Base-by-base conservation (phyloP, 2,113 vertebrate genomes). In the Oxyruncus cristatus region DNA sequence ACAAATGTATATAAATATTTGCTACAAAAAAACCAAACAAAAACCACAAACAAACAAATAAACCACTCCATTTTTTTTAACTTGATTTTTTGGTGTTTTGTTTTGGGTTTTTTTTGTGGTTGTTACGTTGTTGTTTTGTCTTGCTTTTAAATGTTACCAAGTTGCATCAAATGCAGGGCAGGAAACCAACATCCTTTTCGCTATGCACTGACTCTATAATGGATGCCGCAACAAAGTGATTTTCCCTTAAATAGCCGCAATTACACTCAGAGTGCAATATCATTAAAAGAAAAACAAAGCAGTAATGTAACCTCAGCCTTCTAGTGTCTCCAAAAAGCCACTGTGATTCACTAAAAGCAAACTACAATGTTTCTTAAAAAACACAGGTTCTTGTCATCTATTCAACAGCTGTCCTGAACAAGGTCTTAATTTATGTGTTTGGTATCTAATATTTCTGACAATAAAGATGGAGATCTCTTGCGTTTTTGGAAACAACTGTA, bases 361-460 rank as follows among this genome's bases (percentile, higher is more conserved):
- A 59, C 3, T 44, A 37, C 37, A 75, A 11, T 15, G 0, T 27
- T 66, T 53, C 14, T 66, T 63, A 49, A 79, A 56, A 63, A 62
- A 18, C 28, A 74, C 9, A 49, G 19, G 9, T 37, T 82, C 24
- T 66, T 77, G 24, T 30, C 42, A 63, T 39, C 11, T 37, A 26
- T 47, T 85, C 68, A 42, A 41, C 2, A 75, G 2, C 14, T 59
- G 11, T 9, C 1, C 0, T 23, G 22, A 28, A 59, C 11, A 4
- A 63, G 14, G 6, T 61, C 53, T 85, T 53, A 13, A 26, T 73
- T 72, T 18, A 3, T 23, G 26, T 37, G 12, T 35, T 3, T 39
- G 6, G 8, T 18, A 39, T 16, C 8, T 42, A 7, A 53, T 8
- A 50, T 39, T 80, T 50, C 55, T 81, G 32, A 75, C 9, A 8